Conservation (phyloP, 1,140 invertebrate species). For the Dryas iulia region DNA sequence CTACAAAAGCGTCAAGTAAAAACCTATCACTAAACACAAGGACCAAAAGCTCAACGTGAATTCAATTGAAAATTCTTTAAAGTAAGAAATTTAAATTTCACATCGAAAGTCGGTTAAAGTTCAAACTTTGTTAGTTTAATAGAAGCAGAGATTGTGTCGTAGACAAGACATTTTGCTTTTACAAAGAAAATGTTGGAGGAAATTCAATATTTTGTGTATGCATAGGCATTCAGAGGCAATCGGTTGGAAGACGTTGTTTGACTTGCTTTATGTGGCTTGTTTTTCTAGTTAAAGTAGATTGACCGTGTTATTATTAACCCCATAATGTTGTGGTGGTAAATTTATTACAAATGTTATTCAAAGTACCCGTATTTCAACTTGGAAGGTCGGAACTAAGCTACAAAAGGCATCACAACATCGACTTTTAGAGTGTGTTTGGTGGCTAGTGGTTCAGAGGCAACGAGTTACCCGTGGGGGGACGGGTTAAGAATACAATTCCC, state of each 20-base stretch:
- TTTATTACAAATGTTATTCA: no score
- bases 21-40: not conserved
- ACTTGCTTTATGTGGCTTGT: not conserved
- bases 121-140: not conserved
- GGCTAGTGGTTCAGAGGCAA: no score
- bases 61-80: not conserved
- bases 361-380: no score
- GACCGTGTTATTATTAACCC: no score
- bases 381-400: no score
- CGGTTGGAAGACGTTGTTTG: conserved; percentile 21
- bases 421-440: no score
- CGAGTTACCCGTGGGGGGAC: no score
- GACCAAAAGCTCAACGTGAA: not conserved
- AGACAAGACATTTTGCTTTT: conserved; percentile 10
- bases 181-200: conserved; percentile 26
- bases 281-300: not conserved
- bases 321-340: no score
- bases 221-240: conserved; percentile 26
- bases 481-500: no score
- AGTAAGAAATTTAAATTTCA: not conserved
- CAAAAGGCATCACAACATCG: no score
- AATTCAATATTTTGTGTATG: conserved; percentile 40
- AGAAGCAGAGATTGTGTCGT: not conserved
- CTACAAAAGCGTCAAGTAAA: not conserved
- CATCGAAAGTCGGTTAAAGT: not conserved